These are phyloP conservation scores for Stegostoma tigrinum DNA, from an alignment of 2,113 vertebrate genomes.

Conservation along the genomic window DNA sequence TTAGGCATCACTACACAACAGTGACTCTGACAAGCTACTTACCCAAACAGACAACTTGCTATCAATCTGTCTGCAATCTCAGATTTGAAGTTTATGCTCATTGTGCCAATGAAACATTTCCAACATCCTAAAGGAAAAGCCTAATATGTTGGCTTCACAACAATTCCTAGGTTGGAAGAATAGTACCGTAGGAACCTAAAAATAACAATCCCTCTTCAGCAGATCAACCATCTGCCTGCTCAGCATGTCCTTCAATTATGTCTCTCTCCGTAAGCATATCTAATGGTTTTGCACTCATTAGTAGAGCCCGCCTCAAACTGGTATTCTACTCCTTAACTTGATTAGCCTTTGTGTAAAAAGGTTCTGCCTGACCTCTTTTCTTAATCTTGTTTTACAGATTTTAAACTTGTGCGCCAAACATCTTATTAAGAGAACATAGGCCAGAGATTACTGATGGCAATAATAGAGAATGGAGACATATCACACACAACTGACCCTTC, in stretches of 20 bases:
- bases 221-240: slow-evolving; percentile 13
- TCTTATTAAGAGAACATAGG: neutral
- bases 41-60: neutral
- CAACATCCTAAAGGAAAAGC: neutral
- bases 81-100: neutral
- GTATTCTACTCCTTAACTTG: slow-evolving; percentile 12
- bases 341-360: slow-evolving; percentile 5
- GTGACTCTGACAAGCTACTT: neutral
- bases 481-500: neutral
- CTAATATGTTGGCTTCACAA: neutral
- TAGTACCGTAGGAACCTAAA: neutral
- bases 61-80: neutral
- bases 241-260: neutral
- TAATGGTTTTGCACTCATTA: slow-evolving; percentile 4
- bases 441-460: slow-evolving; percentile 15
- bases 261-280: neutral
- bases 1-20: neutral
- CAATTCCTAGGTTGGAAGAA: neutral
- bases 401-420: neutral
- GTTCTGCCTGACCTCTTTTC: slow-evolving; percentile 14
- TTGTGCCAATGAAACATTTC: neutral
- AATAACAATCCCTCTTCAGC: neutral
- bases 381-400: neutral
- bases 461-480: neutral
- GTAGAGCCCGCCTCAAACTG: neutral